Percentiles rank a stretch among this genome's conserved stretches.
Evolutionary conservation across 2,797 vertebrate species (phyloP).

Genomic region (Lepus townsendii): DNA sequence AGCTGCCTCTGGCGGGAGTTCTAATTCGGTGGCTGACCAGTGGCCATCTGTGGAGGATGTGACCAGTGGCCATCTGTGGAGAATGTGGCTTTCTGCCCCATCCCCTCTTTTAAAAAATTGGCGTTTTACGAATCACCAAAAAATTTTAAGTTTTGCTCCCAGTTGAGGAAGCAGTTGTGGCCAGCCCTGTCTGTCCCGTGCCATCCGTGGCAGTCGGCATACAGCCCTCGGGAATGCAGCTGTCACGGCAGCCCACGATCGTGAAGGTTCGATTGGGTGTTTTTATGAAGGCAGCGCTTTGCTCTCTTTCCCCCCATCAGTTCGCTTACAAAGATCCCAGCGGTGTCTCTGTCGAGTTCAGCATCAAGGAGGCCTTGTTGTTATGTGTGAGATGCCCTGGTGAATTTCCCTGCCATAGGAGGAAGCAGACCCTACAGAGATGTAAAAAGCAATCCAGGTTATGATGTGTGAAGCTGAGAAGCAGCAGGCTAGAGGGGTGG

Average conservation of each 20-base stretch:
- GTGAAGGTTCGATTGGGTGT: neutral
- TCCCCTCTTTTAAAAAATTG: neutral
- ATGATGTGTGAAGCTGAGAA: neutral
- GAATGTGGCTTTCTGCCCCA: neutral
- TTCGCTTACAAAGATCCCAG: neutral
- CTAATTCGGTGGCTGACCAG: neutral
- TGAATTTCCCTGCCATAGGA: neutral
- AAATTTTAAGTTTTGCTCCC: neutral
- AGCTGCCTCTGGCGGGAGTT: neutral
- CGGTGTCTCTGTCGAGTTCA: neutral
- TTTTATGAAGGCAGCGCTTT: neutral
- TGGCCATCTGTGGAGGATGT: neutral
- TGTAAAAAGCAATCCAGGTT: too few species aligned
- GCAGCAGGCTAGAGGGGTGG: neutral
- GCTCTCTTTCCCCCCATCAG: neutral
- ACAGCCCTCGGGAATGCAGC: neutral
- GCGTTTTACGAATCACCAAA: neutral
- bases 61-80: neutral
- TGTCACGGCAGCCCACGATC: neutral
- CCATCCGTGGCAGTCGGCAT: neutral
- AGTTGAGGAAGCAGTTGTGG: neutral
- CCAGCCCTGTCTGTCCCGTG: neutral
- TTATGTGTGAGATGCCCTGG: neutral
- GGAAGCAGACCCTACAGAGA: neutral
- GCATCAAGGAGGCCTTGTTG: neutral